Conservation (phyloP, 2,113 vertebrate species). For the Oenanthe oenanthe region DNA sequence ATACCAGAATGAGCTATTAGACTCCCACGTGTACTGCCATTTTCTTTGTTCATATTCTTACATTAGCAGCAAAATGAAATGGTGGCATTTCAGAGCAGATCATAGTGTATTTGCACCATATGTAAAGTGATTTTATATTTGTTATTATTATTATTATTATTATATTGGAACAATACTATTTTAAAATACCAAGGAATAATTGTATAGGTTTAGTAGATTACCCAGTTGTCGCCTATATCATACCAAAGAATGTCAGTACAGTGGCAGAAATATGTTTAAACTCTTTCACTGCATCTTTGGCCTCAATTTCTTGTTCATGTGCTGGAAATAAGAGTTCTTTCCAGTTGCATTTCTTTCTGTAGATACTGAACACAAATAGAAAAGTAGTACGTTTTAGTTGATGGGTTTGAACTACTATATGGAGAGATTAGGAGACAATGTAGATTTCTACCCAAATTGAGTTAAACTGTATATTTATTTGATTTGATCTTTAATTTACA, state of each 20-base stretch:
- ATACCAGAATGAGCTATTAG: not conserved
- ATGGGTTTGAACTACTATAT: not conserved
- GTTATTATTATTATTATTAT: not conserved
- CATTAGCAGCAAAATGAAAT: slow-evolving; percentile 15
- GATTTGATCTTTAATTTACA: not conserved
- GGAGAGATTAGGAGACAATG: not conserved
- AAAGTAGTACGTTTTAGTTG: not conserved
- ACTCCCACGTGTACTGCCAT: not conserved
- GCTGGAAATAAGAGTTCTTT: not conserved
- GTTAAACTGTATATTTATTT: not conserved
- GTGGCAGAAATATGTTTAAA: not conserved
- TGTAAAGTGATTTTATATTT: not conserved
- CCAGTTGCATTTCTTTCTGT: not conserved
- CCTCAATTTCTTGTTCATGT: not conserved
- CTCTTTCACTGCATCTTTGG: not conserved
- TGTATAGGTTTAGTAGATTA: not conserved
- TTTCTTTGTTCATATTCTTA: slow-evolving; percentile 25
- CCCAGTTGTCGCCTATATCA: not conserved
- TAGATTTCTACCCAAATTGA: not conserved
- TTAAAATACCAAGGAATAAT: not conserved
- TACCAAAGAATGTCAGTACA: not conserved
- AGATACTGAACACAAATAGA: not conserved
- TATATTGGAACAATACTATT: not conserved
- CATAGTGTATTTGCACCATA: not conserved
- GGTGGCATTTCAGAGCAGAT: not conserved